Percentiles rank a stretch among this genome's conserved stretches.
Conservation (phyloP, 2,888 invertebrate genomes). For the Diabrotica balteata region DNA sequence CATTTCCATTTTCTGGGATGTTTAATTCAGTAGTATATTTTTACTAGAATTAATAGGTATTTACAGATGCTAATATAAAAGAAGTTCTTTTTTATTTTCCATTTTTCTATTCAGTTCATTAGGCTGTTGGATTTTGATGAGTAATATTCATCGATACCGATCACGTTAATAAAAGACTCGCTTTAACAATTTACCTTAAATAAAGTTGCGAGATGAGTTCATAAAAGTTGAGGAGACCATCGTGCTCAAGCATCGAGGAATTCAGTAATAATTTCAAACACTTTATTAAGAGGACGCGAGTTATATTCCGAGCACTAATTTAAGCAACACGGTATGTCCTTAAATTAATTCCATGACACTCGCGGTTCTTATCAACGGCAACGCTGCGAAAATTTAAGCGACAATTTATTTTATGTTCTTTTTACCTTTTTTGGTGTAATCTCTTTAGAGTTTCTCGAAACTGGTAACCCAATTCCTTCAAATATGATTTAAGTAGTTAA, state of each 20-base stretch:
- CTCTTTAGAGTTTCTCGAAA: too few relatives aligned
- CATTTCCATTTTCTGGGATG: too few relatives aligned
- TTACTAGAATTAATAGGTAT: too few relatives aligned
- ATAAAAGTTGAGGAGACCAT: slow-evolving; percentile 14
- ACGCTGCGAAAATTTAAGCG: slow-evolving; percentile 30
- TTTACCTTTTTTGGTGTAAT: slow-evolving; percentile 5
- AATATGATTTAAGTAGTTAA: too few relatives aligned
- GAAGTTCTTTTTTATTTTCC: too few relatives aligned
- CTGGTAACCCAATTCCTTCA: too few relatives aligned
- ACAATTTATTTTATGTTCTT: slow-evolving; percentile 32
- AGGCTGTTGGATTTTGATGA: background rate
- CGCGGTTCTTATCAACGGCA: slow-evolving; percentile 28
- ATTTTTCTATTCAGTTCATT: background rate
- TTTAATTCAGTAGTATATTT: too few relatives aligned
- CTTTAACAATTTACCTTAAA: too few relatives aligned
- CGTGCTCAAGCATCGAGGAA: slow-evolving; percentile 1
- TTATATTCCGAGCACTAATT: slow-evolving; percentile 20
- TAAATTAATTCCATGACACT: slow-evolving; percentile 30
- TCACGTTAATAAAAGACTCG: too few relatives aligned
- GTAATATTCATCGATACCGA: background rate
- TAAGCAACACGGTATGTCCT: slow-evolving; percentile 23
- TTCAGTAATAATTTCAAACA: slow-evolving; percentile 33
- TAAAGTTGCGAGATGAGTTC: background rate
- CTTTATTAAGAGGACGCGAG: slow-evolving; percentile 33
- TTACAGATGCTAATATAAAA: too few relatives aligned